Evolutionary conservation across 2,797 vertebrate genomes (phyloP).

Genomic region (Macropodus opercularis): DNA sequence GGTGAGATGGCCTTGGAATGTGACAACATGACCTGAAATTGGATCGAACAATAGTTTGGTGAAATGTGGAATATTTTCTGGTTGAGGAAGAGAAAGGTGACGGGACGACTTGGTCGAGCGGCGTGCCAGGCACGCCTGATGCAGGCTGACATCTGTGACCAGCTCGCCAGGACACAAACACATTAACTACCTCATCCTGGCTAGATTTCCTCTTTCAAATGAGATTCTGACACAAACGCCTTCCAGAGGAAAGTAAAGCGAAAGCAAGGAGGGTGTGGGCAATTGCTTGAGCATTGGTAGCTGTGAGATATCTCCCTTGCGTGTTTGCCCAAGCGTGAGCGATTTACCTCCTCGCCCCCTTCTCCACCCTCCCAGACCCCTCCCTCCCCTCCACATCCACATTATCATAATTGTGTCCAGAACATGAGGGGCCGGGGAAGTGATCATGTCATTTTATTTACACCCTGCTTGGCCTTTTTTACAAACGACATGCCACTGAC

Average conservation of each 20-base stretch:
- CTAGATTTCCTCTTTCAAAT: conserved; percentile 88
- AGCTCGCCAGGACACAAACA: conserved; percentile 80
- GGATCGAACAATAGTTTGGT: conserved; percentile 38
- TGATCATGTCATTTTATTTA: conserved; percentile 99
- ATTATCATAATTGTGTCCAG: conserved; percentile 99
- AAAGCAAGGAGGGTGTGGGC: conserved; percentile 35
- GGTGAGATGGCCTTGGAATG: not conserved
- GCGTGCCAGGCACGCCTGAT: conserved; percentile 49
- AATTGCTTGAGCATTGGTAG: conserved; percentile 25
- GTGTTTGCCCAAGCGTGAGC: conserved; percentile 67
- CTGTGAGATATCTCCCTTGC: conserved; percentile 50
- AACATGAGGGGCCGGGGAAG: conserved; percentile 99
- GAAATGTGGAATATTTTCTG: conserved; percentile 49
- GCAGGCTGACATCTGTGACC: conserved; percentile 64
- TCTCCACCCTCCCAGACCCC: conserved; percentile 50
- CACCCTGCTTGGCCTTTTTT: conserved; percentile 98
- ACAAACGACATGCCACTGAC: conserved; percentile 97
- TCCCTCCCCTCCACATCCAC: conserved; percentile 71
- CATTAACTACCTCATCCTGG: conserved; percentile 87
- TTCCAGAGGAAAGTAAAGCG: conserved; percentile 57
- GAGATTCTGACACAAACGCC: conserved; percentile 67
- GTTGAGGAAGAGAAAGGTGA: conserved; percentile 47
- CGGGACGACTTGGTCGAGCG: conserved; percentile 62
- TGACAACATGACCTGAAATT: conserved; percentile 28
- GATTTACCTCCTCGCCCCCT: conserved; percentile 67